These are phyloP conservation scores for Drosophila lacteicornis DNA, from an alignment of 1,140 invertebrate species.

Conservation along the genomic window DNA sequence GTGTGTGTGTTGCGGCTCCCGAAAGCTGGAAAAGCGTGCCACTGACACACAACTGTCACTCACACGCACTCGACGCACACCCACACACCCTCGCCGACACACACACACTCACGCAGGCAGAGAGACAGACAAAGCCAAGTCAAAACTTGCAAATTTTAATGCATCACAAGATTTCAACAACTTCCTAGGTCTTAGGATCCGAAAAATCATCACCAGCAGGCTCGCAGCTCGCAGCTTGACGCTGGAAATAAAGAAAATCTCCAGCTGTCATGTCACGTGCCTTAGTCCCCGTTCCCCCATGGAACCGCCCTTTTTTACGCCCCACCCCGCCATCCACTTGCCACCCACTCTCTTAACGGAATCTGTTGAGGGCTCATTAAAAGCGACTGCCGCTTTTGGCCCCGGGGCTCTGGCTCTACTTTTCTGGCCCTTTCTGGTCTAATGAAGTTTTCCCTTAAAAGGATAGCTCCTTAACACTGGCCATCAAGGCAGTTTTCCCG, in stretches of 20 bases:
- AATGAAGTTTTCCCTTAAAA: slow-evolving; percentile 57
- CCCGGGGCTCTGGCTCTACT: slow-evolving; percentile 4
- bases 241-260: slow-evolving; percentile 47
- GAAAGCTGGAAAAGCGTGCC: slow-evolving; percentile 72
- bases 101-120: background rate
- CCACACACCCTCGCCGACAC: background rate
- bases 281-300: background rate
- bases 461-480: slow-evolving; percentile 27
- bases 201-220: slow-evolving; percentile 61
- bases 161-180: slow-evolving; percentile 76
- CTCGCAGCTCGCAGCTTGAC: slow-evolving; percentile 37
- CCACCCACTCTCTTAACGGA: background rate
- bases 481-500: background rate
- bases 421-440: slow-evolving; percentile 19
- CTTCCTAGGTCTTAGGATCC: slow-evolving; percentile 54
- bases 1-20: slow-evolving; percentile 34
- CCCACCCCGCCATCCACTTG: background rate
- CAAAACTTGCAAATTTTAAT: slow-evolving; percentile 82
- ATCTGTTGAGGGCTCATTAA: slow-evolving; percentile 64
- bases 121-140: slow-evolving; percentile 48
- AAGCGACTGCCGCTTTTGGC: slow-evolving; percentile 45
- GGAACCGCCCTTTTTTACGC: background rate
- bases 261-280: slow-evolving; percentile 55
- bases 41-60: slow-evolving; percentile 78
- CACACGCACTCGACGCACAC: slow-evolving; percentile 29